Evolutionary conservation across 2,113 vertebrate genomes (phyloP).

Genomic region (Cyanoliseus patagonus): DNA sequence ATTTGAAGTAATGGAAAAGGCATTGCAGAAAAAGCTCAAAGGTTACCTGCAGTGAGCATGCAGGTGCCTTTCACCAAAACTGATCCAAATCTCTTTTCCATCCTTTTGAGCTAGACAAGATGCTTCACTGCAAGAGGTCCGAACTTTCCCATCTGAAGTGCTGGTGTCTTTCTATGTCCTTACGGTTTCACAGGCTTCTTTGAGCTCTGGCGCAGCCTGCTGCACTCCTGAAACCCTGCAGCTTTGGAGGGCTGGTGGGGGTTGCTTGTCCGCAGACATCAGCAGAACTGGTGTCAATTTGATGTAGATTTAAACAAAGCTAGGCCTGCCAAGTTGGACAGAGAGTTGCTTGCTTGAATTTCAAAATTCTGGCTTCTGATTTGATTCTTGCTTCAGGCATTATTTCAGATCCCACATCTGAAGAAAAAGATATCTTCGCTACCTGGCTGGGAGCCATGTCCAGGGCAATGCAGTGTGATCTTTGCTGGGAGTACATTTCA

Average conservation of each 20-base stretch:
- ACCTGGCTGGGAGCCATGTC: slow-evolving; percentile 1
- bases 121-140: not conserved
- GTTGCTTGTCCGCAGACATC: not conserved
- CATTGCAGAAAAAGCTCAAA: not conserved
- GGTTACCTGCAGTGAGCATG: not conserved
- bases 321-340: not conserved
- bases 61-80: not conserved
- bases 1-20: not conserved
- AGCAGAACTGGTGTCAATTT: not conserved
- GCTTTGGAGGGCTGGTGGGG: not conserved
- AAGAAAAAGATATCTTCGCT: not conserved
- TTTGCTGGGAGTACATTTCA: not conserved
- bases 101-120: not conserved
- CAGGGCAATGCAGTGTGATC: not conserved
- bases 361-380: not conserved
- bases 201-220: not conserved
- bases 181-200: not conserved
- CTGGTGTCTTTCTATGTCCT: not conserved
- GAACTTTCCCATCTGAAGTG: not conserved
- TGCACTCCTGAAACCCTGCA: not conserved
- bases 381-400: slow-evolving; percentile 25
- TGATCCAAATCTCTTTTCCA: not conserved
- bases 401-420: not conserved
- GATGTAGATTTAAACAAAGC: not conserved
- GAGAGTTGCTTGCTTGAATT: slow-evolving; percentile 22